Evolutionary conservation across 53 echinoderm and acorn worm genomes (phyloP).

Genomic region (Zoroaster sp.): DNA sequence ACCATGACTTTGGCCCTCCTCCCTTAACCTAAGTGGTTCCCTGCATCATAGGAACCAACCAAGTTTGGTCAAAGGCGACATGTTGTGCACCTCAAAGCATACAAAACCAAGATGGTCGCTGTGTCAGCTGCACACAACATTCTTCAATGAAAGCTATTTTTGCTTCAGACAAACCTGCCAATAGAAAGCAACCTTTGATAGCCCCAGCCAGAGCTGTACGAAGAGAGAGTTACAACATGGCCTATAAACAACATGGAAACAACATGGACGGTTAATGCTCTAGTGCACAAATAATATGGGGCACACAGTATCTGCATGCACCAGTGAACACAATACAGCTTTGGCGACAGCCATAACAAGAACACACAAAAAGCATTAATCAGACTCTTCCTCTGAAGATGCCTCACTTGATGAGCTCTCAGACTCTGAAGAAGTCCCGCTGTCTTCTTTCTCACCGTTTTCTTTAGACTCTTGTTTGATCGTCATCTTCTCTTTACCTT

Average conservation of each 20-base stretch:
- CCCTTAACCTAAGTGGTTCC: not conserved
- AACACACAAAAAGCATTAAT: too few species aligned
- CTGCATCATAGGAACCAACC: not conserved
- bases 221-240: too few species aligned
- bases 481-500: constrained; percentile 42
- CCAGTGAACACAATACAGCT: not conserved
- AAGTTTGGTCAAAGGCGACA: not conserved
- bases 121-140: too few species aligned
- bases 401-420: constrained; percentile 59
- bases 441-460: constrained; percentile 26
- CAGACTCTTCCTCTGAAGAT: constrained; percentile 48
- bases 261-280: not conserved
- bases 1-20: not conserved
- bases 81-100: not conserved
- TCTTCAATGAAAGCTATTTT: too few species aligned
- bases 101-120: not conserved
- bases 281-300: not conserved
- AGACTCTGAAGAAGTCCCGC: constrained; percentile 35
- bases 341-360: not conserved
- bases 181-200: too few species aligned
- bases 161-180: too few species aligned
- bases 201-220: too few species aligned
- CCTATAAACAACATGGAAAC: too few species aligned
- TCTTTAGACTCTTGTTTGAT: constrained; percentile 46
- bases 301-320: too few species aligned